Evolutionary conservation across 1,140 invertebrate species (phyloP).

Genomic region (Drosophila mojavensis): DNA sequence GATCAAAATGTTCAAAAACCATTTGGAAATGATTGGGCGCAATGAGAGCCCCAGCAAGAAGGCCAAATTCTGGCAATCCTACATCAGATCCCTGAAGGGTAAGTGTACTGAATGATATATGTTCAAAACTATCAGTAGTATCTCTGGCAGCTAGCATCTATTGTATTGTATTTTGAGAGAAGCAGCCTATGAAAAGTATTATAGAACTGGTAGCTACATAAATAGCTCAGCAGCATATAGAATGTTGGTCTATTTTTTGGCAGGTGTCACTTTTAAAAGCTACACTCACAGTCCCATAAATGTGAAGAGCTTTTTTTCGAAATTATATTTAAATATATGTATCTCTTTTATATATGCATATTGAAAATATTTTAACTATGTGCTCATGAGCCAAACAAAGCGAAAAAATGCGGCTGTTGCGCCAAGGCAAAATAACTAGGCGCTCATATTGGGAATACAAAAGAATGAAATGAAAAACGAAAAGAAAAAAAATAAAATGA

Average conservation of each 20-base stretch:
- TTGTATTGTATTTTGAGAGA: constrained; percentile 19
- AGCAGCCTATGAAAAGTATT: constrained; percentile 15
- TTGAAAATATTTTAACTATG: constrained; percentile 72
- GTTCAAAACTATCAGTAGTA: not conserved
- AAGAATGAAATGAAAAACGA: too few species aligned
- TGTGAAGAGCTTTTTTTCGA: constrained; percentile 51
- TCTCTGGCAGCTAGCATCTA: not conserved
- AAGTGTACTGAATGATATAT: constrained; percentile 56
- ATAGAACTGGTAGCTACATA: constrained; percentile 42
- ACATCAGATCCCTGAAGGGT: constrained; percentile 95
- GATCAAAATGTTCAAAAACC: constrained; percentile 93
- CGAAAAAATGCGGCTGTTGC: constrained; percentile 52
- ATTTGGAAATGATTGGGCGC: constrained; percentile 95
- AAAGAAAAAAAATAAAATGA: constrained; percentile 42
- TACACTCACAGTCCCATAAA: constrained; percentile 30
- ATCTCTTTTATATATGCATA: constrained; percentile 26
- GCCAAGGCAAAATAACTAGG: constrained; percentile 49
- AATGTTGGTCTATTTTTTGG: constrained; percentile 64
- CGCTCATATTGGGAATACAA: constrained; percentile 46
- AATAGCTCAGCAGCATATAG: constrained; percentile 45
- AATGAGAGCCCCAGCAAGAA: constrained; percentile 95
- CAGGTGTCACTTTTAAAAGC: constrained; percentile 71
- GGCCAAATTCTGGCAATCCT: constrained; percentile 96
- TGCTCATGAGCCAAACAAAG: constrained; percentile 68
- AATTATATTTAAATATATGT: constrained; percentile 13